Percentiles rank a stretch among this genome's conserved stretches.
phyloP scores from a whole-genome alignment of 2,797 vertebrate species.

The Alcedo atthis region DNA sequence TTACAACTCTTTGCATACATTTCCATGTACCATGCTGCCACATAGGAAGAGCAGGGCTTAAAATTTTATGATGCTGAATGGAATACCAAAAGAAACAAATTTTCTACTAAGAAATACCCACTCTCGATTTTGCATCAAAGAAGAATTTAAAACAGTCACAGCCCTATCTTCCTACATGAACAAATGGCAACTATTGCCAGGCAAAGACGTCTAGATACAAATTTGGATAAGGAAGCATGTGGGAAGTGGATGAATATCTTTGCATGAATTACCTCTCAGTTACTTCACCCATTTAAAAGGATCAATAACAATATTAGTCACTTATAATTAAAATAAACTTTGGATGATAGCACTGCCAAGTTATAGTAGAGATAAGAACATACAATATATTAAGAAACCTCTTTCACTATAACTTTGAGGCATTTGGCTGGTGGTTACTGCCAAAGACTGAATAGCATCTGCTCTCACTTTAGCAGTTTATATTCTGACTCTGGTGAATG shows the following conservation, averaged over 20 bases:
- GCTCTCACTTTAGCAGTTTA: conserved; percentile 74
- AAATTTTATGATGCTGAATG: background rate
- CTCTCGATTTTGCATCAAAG: conserved; percentile 15
- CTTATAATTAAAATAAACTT: conserved; percentile 47
- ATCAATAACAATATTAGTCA: conserved; percentile 35
- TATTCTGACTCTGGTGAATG: conserved; percentile 62
- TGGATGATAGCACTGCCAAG: conserved; percentile 35
- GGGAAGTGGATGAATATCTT: background rate
- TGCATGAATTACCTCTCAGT: conserved; percentile 29
- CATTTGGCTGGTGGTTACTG: conserved; percentile 67
- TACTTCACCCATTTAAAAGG: conserved; percentile 10
- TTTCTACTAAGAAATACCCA: conserved; percentile 15
- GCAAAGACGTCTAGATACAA: conserved; percentile 11
- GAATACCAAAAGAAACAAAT: background rate
- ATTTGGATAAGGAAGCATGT: background rate
- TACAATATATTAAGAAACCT: conserved; percentile 49
- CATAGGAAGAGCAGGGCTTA: background rate
- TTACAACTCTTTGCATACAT: background rate
- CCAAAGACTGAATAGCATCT: conserved; percentile 64
- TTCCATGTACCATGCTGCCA: background rate
- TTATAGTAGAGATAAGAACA: conserved; percentile 50
- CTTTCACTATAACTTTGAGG: conserved; percentile 61
- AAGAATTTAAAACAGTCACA: background rate
- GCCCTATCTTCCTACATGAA: background rate
- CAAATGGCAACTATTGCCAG: conserved; percentile 14